Evolutionary conservation across 2,888 invertebrate genomes (phyloP).

Genomic region (Dendrolimus pini): DNA sequence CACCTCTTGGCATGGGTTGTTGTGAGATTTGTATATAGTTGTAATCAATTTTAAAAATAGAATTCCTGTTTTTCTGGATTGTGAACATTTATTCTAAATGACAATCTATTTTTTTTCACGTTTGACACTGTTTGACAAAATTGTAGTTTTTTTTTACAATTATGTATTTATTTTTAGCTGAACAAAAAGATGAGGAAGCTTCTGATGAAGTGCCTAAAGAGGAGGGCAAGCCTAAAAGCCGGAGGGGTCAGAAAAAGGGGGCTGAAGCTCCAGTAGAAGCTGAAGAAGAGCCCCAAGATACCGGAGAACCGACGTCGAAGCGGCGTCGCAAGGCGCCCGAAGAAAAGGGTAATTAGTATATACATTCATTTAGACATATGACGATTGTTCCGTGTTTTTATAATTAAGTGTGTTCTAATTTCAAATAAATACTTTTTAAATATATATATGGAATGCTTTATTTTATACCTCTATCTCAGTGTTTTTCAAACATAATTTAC

Average conservation of each 20-base stretch:
- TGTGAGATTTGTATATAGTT: no score
- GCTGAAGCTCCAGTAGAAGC: conserved; percentile 29
- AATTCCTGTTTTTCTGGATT: no score
- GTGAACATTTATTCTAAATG: no score
- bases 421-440: conserved; percentile 61
- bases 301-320: conserved; percentile 46
- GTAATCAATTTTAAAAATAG: no score
- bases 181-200: conserved; percentile 38
- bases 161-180: conserved; percentile 28
- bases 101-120: neutral
- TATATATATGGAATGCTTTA: conserved; percentile 51
- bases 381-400: conserved; percentile 52
- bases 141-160: neutral
- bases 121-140: neutral
- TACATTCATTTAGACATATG: conserved; percentile 37
- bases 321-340: conserved; percentile 56
- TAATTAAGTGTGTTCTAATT: conserved; percentile 50
- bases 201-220: conserved; percentile 29
- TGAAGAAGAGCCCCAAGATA: conserved; percentile 41
- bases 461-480: conserved; percentile 24
- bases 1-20: no score
- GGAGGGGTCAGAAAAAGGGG: conserved; percentile 50
- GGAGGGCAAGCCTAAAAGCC: conserved; percentile 54
- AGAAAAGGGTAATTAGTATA: conserved; percentile 67
- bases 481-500: neutral